Evolutionary conservation across 2,113 vertebrate genomes (phyloP), one percentile per base, ranked within the genome.

Genomic region (Malaclemys terrapin): DNA sequence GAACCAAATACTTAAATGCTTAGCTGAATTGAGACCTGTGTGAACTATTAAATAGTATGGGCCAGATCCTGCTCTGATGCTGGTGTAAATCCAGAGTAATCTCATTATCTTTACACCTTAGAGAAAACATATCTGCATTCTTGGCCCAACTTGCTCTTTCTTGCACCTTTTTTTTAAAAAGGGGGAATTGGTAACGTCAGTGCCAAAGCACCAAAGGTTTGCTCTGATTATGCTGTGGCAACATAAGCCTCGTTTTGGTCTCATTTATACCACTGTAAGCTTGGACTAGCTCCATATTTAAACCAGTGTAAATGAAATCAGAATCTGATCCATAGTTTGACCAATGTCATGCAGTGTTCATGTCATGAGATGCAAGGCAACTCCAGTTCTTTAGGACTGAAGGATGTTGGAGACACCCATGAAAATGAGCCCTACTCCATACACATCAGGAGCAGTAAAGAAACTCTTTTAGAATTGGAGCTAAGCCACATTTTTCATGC

Each of bases 331-430:
- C 53, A 59, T 90, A 90, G 12, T 91, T 42, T 90, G 11, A 85
- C 45, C 80, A 91, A 85, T 87, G 93, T 16, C 82, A 85, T 91
- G 25, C 76, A 93, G 56, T 53, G 90, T 89, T 19, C 78, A 94
- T 29, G 45, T 80, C 78, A 88, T 5, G 82, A 92, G 56, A 45
- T 72, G 59, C 17, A 88, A 45, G 94, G 19, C 90, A 47, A 87
- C 25, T 95, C 94, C 82, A 76, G 9, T n/a, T 90, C 35, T 53
- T 89, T 82, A 89, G 76, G 90, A 94, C 7, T 1, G 78, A 89
- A 95, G 81, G 89, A 90, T 95, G 93, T 93, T 80, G 52, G 88
- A 96, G 95, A 94, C 94, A 94, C 95, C 90, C 85, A n/a, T 93
- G 72, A 25, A 96, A 95, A 97, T 94, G 90, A 97, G 45, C 72